phyloP scores from a whole-genome alignment of 2,888 invertebrate species.

The Pogonocherus hispidulus region DNA sequence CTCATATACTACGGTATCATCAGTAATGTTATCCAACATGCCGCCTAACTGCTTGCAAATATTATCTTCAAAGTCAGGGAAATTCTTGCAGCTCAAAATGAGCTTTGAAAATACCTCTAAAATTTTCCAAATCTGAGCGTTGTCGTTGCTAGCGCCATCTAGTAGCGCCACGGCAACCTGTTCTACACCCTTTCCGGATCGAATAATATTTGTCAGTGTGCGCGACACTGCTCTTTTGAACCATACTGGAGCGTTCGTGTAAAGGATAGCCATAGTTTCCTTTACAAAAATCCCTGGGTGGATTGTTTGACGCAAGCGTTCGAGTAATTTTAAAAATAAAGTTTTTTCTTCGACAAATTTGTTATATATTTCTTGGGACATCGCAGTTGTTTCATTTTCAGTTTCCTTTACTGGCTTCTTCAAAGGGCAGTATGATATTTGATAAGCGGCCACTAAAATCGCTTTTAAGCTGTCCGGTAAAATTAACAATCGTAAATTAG shows the following conservation, averaged over 20 bases:
- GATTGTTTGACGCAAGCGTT: slow-evolving; percentile 71
- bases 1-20: slow-evolving; percentile 50
- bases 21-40: slow-evolving; percentile 59
- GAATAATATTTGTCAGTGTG: slow-evolving; percentile 74
- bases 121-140: slow-evolving; percentile 77
- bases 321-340: slow-evolving; percentile 70
- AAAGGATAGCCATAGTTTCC: slow-evolving; percentile 78
- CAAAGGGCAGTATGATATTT: slow-evolving; percentile 78
- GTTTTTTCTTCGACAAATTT: slow-evolving; percentile 70
- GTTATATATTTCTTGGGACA: slow-evolving; percentile 73
- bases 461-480: slow-evolving; percentile 73
- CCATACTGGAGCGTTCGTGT: slow-evolving; percentile 74
- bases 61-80: slow-evolving; percentile 71
- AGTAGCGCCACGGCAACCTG: slow-evolving; percentile 77
- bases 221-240: slow-evolving; percentile 74
- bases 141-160: slow-evolving; percentile 64
- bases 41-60: slow-evolving; percentile 71
- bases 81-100: slow-evolving; percentile 72
- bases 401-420: slow-evolving; percentile 71
- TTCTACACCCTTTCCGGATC: slow-evolving; percentile 75
- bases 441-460: slow-evolving; percentile 78
- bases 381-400: slow-evolving; percentile 64
- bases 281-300: slow-evolving; percentile 76
- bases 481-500: slow-evolving; percentile 73
- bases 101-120: slow-evolving; percentile 78